Evolutionary conservation across 1,140 invertebrate species (phyloP).

Genomic region (Achatina immaculata): DNA sequence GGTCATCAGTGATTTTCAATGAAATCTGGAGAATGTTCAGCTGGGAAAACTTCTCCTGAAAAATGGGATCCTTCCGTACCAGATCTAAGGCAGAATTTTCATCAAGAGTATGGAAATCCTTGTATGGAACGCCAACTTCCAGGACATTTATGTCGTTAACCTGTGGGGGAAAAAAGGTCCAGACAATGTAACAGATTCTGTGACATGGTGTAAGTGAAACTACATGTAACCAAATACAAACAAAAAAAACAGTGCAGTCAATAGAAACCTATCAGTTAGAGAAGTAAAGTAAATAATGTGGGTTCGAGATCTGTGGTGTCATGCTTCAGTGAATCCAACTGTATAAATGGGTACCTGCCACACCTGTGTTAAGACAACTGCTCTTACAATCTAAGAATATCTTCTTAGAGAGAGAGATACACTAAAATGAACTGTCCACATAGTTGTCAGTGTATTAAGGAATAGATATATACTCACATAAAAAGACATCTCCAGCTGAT

Average conservation of each 20-base stretch:
- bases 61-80: neutral
- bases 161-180: neutral
- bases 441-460: too few relatives aligned
- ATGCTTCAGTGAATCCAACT: too few relatives aligned
- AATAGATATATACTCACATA: too few relatives aligned
- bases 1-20: neutral
- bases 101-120: neutral
- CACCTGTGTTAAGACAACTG: too few relatives aligned
- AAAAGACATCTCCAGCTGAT: too few relatives aligned
- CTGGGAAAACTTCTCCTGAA: slow-evolving; percentile 11
- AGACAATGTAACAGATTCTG: neutral
- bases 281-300: too few relatives aligned
- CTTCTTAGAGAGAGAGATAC: too few relatives aligned
- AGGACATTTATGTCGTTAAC: slow-evolving; percentile 13
- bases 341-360: too few relatives aligned
- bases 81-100: neutral
- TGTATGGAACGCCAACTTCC: slow-evolving; percentile 28
- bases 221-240: neutral
- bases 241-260: neutral
- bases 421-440: too few relatives aligned
- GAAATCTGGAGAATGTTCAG: neutral
- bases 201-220: neutral
- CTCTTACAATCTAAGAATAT: too few relatives aligned
- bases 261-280: too few relatives aligned
- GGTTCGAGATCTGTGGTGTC: too few relatives aligned